Percentiles rank a stretch among this genome's conserved stretches.
Conservation (phyloP, 2,797 vertebrate species). For the Psittacula derbiana region DNA sequence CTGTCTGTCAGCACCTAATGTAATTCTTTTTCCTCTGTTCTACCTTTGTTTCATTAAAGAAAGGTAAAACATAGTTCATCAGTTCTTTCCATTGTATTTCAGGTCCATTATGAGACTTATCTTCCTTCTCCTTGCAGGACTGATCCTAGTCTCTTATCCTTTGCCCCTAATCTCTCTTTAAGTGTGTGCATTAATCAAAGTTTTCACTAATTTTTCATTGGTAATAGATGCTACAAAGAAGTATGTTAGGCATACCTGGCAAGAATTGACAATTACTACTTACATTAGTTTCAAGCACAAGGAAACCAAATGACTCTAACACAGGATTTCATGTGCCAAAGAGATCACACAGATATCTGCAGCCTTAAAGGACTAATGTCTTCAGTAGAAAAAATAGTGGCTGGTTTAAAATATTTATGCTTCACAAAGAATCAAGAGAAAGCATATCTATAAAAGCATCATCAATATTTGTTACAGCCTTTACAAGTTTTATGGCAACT, state of each 20-base stretch:
- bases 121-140: not conserved
- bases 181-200: not conserved
- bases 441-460: not conserved
- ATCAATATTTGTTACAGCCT: not conserved
- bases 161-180: not conserved
- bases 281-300: not conserved
- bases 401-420: not conserved
- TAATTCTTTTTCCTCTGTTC: not conserved
- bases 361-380: not conserved
- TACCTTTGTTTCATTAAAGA: not conserved
- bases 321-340: accelerated
- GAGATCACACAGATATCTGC: not conserved
- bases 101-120: not conserved
- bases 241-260: not conserved
- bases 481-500: not conserved
- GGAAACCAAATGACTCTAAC: not conserved
- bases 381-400: not conserved
- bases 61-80: not conserved
- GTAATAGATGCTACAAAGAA: not conserved
- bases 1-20: not conserved
- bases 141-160: not conserved
- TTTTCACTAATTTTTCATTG: not conserved
- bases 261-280: not conserved
- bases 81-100: not conserved
- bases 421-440: not conserved